Percentiles rank a stretch among this genome's conserved stretches.
Evolutionary conservation across 2,888 invertebrate genomes (phyloP).

Genomic region (Merodon equestris): DNA sequence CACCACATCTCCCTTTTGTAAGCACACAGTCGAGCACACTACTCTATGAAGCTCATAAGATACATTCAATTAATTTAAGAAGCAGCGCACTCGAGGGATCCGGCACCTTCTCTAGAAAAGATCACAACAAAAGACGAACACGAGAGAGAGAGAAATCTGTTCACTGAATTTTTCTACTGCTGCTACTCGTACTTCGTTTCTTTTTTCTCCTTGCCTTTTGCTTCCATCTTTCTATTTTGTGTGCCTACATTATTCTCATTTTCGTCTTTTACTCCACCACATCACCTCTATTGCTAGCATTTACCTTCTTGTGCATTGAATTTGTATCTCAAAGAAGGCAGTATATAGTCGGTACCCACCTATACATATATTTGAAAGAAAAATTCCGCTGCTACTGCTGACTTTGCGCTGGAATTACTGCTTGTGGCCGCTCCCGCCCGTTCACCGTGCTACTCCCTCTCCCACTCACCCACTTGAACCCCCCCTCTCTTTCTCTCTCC

Average conservation of each 20-base stretch:
- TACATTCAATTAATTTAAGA: slow-evolving; percentile 68
- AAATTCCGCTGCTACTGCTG: slow-evolving; percentile 34
- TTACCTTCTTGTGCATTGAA: slow-evolving; percentile 55
- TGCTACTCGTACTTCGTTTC: neutral
- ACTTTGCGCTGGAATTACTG: slow-evolving; percentile 48
- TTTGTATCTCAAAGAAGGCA: slow-evolving; percentile 54
- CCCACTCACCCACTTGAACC: slow-evolving; percentile 21
- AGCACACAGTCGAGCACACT: slow-evolving; percentile 18
- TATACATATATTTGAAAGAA: no score
- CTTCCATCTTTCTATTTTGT: neutral
- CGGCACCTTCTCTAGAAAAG: slow-evolving; percentile 54
- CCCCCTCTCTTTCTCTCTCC: no score
- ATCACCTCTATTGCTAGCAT: neutral
- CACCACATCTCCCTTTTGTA: slow-evolving; percentile 34
- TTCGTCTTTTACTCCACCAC: slow-evolving; percentile 1
- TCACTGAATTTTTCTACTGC: neutral
- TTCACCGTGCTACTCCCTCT: slow-evolving; percentile 15
- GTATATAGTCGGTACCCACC: no score
- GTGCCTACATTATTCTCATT: slow-evolving; percentile 38
- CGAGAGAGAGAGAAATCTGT: slow-evolving; percentile 32
- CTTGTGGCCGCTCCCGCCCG: slow-evolving; percentile 37
- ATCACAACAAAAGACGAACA: slow-evolving; percentile 53
- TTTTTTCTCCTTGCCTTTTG: no score
- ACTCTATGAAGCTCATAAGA: slow-evolving; percentile 48
- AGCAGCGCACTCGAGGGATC: slow-evolving; percentile 59